Conservation (phyloP, 2,888 invertebrate genomes). For the Ochropleura leucogaster region DNA sequence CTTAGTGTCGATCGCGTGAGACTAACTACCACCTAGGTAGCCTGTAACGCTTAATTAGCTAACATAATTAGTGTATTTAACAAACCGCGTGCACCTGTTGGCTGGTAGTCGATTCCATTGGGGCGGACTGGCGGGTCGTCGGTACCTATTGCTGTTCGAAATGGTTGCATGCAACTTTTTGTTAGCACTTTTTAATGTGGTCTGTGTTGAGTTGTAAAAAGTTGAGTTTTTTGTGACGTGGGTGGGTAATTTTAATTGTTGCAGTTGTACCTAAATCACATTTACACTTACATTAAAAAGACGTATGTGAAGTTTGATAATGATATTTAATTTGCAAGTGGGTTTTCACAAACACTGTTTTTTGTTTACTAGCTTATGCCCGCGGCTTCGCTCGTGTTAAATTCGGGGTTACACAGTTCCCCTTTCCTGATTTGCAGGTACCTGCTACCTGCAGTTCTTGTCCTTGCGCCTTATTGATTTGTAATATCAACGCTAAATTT, state of each 20-base stretch:
- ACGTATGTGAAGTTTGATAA: too few species aligned
- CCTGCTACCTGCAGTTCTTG: too few species aligned
- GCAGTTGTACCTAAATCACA: neutral
- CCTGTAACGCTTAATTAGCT: neutral
- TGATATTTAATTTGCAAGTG: too few species aligned
- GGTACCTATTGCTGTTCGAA: neutral
- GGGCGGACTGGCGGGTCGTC: neutral
- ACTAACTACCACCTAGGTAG: neutral
- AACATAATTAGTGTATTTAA: neutral
- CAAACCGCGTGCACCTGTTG: constrained; percentile 20
- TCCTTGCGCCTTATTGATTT: too few species aligned
- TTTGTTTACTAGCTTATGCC: too few species aligned
- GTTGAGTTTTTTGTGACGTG: neutral
- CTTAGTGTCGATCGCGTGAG: constrained; percentile 7
- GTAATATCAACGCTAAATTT: too few species aligned
- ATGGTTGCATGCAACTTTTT: neutral
- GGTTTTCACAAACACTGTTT: too few species aligned
- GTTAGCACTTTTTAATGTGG: neutral
- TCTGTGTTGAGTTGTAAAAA: neutral
- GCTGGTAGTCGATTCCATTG: neutral
- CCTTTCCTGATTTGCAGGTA: too few species aligned
- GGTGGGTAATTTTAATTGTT: neutral
- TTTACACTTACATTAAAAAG: too few species aligned
- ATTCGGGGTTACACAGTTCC: too few species aligned
- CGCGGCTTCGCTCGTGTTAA: too few species aligned